Base-by-base conservation (phyloP, 92 coral and sea anemone species). In the Zoanthus gigantus region DNA sequence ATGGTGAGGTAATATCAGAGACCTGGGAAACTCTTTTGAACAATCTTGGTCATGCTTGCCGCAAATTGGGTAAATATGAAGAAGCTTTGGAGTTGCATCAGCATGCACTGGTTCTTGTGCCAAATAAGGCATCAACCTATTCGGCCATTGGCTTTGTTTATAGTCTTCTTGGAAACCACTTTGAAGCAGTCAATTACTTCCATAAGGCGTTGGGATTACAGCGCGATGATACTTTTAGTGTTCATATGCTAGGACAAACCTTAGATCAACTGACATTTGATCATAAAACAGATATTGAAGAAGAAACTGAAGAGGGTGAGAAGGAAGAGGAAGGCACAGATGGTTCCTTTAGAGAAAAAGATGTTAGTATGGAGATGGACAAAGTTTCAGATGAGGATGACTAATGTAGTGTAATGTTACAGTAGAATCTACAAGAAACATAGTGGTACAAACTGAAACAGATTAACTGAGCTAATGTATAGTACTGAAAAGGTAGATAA, bases 211-310 rank as follows among this genome's bases (percentile, higher is more conserved):
- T 97, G 57, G 98, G 99, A 32, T 80, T 97, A 31, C 96, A 96
- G 78, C 91, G 98, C 46, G 99, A 97, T 71, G 99, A 97, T 79
- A 97, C 99, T 7, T 97, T 97, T 87, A 95, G 99, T 86, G 98
- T 97, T 63, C 99, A 97, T 84, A 97, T 97, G 99, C 93, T 97
- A n/a, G 97, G 98, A 52, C 94, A 95, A 83, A 94, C 98, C 61
- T 91, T 97, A 56, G 96, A 97, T 72, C 98, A 97, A 80, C 87
- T 97, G 29, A 91, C 98, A 1, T 72, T 97, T 81, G 97, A 95
- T 72, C 78, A 85, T 10, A 78, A 89, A 28, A 91, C 94, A 4
- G 94, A 92, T 37, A 91, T 72, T 8, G 89, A 88, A 75, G 92
- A 90, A 23, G 93, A 89, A 5, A 23, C 69, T 67, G 86, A 82